Evolutionary conservation across 2,888 invertebrate species (phyloP).

Genomic region (Tachystola acroxantha): DNA sequence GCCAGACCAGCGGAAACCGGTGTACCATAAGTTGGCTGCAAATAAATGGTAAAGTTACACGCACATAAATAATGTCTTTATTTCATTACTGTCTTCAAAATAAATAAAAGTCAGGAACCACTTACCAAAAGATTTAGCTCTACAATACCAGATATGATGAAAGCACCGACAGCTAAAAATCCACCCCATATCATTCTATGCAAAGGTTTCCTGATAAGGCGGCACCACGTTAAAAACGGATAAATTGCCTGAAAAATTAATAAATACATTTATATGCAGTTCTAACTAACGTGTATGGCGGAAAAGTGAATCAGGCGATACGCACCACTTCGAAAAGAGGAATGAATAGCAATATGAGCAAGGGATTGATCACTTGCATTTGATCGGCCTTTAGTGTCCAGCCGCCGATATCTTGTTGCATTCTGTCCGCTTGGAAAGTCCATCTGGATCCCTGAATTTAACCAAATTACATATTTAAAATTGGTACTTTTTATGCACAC

Average conservation of each 20-base stretch:
- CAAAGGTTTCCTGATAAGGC: slow-evolving; percentile 85
- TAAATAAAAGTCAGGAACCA: too few relatives aligned
- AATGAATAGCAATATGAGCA: slow-evolving; percentile 90
- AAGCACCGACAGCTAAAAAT: slow-evolving; percentile 89
- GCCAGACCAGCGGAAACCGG: slow-evolving; percentile 77
- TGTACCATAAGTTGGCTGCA: slow-evolving; percentile 77
- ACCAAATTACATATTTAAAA: too few relatives aligned
- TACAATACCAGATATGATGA: slow-evolving; percentile 92
- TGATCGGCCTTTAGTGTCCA: slow-evolving; percentile 94
- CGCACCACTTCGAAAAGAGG: slow-evolving; percentile 87
- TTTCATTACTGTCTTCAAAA: too few relatives aligned
- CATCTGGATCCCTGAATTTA: slow-evolving; percentile 86
- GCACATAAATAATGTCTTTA: too few relatives aligned
- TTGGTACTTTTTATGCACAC: too few relatives aligned
- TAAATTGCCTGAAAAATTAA: slow-evolving; percentile 81
- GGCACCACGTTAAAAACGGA: slow-evolving; percentile 84
- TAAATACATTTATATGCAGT: neutral
- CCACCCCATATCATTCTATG: slow-evolving; percentile 94
- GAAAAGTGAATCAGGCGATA: too few relatives aligned
- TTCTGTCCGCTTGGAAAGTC: slow-evolving; percentile 94
- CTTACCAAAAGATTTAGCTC: slow-evolving; percentile 85
- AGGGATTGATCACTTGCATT: slow-evolving; percentile 94
- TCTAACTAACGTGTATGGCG: too few relatives aligned
- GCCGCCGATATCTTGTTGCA: slow-evolving; percentile 88
- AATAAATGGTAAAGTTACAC: too few relatives aligned